Conservation (phyloP, 1,140 invertebrate genomes). For the Bombus balteatus region DNA sequence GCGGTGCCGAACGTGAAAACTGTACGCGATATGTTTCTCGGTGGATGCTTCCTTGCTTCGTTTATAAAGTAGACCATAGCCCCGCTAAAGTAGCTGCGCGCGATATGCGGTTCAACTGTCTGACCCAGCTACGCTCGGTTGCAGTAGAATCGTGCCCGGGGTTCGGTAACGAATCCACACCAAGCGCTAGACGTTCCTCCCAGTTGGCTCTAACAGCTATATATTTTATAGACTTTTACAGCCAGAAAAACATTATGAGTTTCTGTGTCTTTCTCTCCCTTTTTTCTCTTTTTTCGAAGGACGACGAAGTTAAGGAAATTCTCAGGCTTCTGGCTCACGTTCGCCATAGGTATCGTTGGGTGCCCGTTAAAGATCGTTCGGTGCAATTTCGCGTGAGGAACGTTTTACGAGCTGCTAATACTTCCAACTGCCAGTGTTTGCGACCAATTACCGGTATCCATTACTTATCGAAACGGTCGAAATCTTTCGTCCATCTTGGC, state of each 20-base stretch:
- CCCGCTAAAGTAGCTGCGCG: conserved; percentile 54
- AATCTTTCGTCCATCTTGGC: conserved; percentile 45
- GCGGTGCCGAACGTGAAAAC: conserved; percentile 36
- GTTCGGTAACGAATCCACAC: conserved; percentile 55
- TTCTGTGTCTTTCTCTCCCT: neutral
- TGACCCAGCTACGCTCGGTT: conserved; percentile 47
- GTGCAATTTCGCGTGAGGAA: neutral
- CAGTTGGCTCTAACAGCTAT: neutral
- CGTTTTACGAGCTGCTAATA: conserved; percentile 33
- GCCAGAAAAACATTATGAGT: neutral
- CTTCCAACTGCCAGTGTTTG: neutral
- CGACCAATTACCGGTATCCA: conserved; percentile 49
- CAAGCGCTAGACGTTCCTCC: neutral
- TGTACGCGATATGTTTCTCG: conserved; percentile 40
- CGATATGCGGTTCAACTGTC: conserved; percentile 57
- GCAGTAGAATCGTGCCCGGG: conserved; percentile 56
- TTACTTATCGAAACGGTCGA: conserved; percentile 31
- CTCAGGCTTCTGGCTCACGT: neutral
- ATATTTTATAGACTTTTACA: conserved; percentile 3
- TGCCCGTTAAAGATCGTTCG: neutral
- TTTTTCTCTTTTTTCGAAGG: neutral
- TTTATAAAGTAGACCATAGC: conserved; percentile 1
- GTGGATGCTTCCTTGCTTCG: neutral
- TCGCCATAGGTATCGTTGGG: neutral
- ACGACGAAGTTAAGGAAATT: neutral